Evolutionary conservation across 2,888 invertebrate genomes (phyloP), one percentile per base, ranked within the genome.

Genomic region (Hanleya hanleyi): DNA sequence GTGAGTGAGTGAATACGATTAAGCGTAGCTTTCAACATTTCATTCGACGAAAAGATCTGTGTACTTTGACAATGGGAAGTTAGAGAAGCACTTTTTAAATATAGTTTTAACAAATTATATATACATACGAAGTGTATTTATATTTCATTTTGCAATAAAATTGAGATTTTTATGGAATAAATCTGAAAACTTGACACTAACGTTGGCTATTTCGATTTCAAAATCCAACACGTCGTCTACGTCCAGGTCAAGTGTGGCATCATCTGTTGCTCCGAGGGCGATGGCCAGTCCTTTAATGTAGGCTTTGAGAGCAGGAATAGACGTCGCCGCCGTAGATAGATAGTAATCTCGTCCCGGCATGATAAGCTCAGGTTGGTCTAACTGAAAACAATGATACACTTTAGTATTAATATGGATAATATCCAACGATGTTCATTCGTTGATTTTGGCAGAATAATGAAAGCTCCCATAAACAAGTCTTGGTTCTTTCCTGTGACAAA

Each of bases 141-240:
- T 22, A 1, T 41, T 9, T 9, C 41, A 41, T 41, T 41, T 41
- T 12, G 18, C 9, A 41, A 41, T 41, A 41, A 41, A 18, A 41
- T 18, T 41, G 9, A 18, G 18, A 41, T 9, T 18, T 18, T 41
- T 12, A 12, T 41, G 9, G 18, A 41, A 12, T 41, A 12, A 41
- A 22, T 26, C 33, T 41, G 9, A 41, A 12, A 18, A 12, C 9
- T 18, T 12, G 51, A 73, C 62, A 92, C 94, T 94, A 92, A 98
- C 97, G 89, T 97, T 94, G 0, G 98, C 98, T 76, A 98, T 90
- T 84, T 93, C 93, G 0, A 95, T 96, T 90, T 98, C 98, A 84
- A 98, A 96, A 38, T 94, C 94, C 38, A 98, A 94, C 0, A 96
- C 93, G 64, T 92, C 94, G 70, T 92, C 93, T 41, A 97, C 93